Base-by-base conservation (phyloP, 1,140 invertebrate genomes). In the Saccostrea echinata region DNA sequence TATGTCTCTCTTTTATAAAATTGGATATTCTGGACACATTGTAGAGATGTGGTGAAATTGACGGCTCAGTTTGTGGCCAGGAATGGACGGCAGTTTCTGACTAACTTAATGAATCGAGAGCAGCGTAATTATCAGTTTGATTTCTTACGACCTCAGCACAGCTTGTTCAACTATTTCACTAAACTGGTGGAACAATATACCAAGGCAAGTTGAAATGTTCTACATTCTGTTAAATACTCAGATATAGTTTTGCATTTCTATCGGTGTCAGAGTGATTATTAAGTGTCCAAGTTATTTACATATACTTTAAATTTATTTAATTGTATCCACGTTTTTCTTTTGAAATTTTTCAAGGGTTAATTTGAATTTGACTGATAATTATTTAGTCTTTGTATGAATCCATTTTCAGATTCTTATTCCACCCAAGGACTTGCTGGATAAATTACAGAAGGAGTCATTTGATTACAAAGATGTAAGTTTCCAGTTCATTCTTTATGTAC, bases 111-210 rank as follows among this genome's bases (percentile, higher is more conserved):
- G 99, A 99, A 99, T 92, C 96, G 98, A 35, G 99, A 99, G 94
- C 98, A 99, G 92, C 96, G 98, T 12, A 99, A 99, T 95, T 99
- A 98, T 93, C 99, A 99, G 92, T 99, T 99, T 96, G 99, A 99
- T 95, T 99, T 99, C 94, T 95, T 99, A 4, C 96, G 99, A 24
- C 99, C 99, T 0, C 99, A 99, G 92, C 99, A 99, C 95, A 99
- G 98, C 1, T 96, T 99, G 0, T 99, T 99, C 95, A 98, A 98
- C 92, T 99, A 99, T 95, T 99, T 99, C 94, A 99, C 98, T 0
- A 98, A 99, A 93, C 96, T 99, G 0, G 96, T 99, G 27, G 99
- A 99, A 92, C 99, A 99, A 93, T 99, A 99, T 93, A 99, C 99
- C 0, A 99, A 97, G 96, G 97, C 97, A 93, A 88, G 87, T 76